Percentiles rank a stretch among this genome's conserved stretches.
phyloP scores from a whole-genome alignment of 2,113 vertebrate genomes.

The Malurus cyaneus region DNA sequence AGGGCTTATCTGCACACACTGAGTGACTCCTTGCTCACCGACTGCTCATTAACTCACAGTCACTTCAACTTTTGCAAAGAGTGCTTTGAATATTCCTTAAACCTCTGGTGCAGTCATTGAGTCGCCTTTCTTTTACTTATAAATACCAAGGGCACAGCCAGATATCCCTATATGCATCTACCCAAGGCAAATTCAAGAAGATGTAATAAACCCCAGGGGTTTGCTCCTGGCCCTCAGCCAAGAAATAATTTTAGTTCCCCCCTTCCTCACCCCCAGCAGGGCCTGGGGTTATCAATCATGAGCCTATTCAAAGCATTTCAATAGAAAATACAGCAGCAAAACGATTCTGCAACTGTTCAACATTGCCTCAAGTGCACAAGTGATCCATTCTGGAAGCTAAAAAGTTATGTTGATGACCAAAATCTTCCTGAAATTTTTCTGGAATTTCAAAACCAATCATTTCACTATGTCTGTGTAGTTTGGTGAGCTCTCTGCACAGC shows the following conservation, averaged over 20 bases:
- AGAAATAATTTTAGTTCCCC: not conserved
- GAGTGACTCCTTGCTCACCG: not conserved
- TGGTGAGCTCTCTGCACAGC: not conserved
- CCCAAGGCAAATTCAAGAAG: not conserved
- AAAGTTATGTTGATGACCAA: not conserved
- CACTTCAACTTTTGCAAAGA: not conserved
- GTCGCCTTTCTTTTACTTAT: not conserved
- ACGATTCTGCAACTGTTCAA: not conserved
- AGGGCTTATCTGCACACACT: not conserved
- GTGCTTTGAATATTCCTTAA: not conserved
- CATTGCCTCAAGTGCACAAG: not conserved
- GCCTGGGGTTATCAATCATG: accelerated
- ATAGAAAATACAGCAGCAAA: not conserved
- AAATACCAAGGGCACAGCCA: not conserved
- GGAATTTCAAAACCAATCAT: not conserved
- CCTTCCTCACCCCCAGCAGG: not conserved
- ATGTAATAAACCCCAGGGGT: not conserved
- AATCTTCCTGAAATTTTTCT: not conserved
- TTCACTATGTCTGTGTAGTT: accelerated
- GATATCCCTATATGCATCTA: not conserved
- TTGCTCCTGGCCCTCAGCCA: not conserved
- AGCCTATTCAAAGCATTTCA: not conserved
- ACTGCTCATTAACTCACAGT: not conserved
- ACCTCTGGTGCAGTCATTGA: not conserved
- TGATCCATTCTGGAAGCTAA: not conserved